Evolutionary conservation across 1,140 invertebrate species (phyloP).

Genomic region (Orius laevigatus): DNA sequence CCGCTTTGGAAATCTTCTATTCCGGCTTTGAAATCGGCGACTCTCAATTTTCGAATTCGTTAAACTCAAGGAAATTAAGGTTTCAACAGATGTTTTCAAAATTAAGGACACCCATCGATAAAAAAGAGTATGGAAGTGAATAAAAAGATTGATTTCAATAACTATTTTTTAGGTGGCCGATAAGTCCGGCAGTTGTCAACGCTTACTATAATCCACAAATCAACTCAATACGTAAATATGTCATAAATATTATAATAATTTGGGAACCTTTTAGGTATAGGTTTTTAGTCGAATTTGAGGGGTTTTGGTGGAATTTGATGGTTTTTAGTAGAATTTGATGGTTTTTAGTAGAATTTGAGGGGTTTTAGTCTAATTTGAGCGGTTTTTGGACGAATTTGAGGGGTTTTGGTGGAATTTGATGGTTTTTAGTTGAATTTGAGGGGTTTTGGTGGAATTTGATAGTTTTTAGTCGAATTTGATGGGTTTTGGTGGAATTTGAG

Average conservation of each 20-base stretch:
- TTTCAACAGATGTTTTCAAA: constrained; percentile 41
- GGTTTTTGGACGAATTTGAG: too few species aligned
- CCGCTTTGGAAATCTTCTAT: constrained; percentile 30
- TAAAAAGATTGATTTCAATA: constrained; percentile 10
- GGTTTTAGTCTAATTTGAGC: too few species aligned
- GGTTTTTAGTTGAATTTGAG: too few species aligned
- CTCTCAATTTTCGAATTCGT: constrained; percentile 36
- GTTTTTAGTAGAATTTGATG: too few species aligned
- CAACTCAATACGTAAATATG: constrained; percentile 63
- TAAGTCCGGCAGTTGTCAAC: constrained; percentile 49
- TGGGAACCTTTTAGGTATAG: too few species aligned
- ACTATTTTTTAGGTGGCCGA: constrained; percentile 39
- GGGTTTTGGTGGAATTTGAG: too few species aligned
- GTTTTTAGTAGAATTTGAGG: too few species aligned
- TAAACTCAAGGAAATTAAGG: constrained; percentile 18
- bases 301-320: too few species aligned
- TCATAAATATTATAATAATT: background rate
- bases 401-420: too few species aligned
- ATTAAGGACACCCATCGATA: constrained; percentile 41
- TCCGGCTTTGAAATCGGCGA: constrained; percentile 22
- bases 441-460: too few species aligned
- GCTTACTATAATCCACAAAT: constrained; percentile 62
- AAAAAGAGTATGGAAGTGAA: constrained; percentile 31
- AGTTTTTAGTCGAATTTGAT: too few species aligned
- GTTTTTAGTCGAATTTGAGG: too few species aligned